phyloP scores from a whole-genome alignment of 1,140 invertebrate species.

The Hesperophylax magnus region DNA sequence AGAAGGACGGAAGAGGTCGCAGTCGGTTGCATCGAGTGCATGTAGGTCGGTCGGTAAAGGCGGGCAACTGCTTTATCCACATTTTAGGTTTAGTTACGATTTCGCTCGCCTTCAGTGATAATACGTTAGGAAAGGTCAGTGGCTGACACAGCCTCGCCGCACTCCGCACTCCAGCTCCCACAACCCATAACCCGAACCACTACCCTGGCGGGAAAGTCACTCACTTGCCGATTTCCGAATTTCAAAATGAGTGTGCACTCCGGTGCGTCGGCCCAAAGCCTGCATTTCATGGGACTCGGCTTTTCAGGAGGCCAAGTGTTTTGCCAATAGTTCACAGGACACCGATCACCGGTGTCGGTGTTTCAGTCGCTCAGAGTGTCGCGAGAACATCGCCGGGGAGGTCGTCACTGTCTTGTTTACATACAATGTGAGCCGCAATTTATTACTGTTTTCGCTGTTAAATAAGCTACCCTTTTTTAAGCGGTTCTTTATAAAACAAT shows the following conservation, averaged over 20 bases:
- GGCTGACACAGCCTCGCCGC: slow-evolving; percentile 48
- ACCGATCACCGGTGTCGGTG: too few species aligned
- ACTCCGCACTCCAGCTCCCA: slow-evolving; percentile 34
- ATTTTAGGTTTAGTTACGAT: slow-evolving; percentile 56
- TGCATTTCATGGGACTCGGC: not conserved
- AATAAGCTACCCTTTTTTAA: too few species aligned
- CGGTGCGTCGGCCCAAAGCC: not conserved
- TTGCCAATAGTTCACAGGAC: too few species aligned
- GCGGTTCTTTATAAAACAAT: too few species aligned
- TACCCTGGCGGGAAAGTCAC: slow-evolving; percentile 56
- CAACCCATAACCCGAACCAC: not conserved
- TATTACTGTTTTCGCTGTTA: not conserved
- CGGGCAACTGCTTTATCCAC: slow-evolving; percentile 55
- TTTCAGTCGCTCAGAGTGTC: too few species aligned
- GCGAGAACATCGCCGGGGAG: too few species aligned
- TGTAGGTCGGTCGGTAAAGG: slow-evolving; percentile 69
- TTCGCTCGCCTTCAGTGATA: slow-evolving; percentile 64
- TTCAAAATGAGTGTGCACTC: not conserved
- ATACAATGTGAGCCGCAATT: not conserved
- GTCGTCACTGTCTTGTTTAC: too few species aligned
- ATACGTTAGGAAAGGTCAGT: slow-evolving; percentile 68
- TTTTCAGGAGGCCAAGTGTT: slow-evolving; percentile 3
- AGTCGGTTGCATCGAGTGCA: slow-evolving; percentile 63
- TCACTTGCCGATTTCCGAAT: slow-evolving; percentile 37
- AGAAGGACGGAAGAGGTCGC: slow-evolving; percentile 24